Conservation (phyloP, 2,797 vertebrate genomes). For the Sphaeramia orbicularis region DNA sequence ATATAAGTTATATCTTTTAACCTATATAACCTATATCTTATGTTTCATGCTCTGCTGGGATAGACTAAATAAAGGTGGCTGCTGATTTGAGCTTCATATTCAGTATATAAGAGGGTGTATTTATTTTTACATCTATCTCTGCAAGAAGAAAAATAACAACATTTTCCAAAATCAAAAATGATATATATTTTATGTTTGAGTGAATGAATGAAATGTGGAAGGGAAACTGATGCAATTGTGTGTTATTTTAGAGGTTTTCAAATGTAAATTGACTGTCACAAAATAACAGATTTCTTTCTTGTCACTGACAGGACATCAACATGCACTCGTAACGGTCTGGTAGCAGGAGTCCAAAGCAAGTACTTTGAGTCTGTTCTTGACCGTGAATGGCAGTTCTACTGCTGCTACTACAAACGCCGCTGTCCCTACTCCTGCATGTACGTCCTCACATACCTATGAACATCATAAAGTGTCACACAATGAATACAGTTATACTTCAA, state of each 20-base stretch:
- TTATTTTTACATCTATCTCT: no score
- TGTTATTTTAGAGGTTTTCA: background rate
- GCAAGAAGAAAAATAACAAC: no score
- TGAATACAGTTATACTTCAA: no score
- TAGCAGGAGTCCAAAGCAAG: slow-evolving; percentile 95
- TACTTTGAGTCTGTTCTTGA: slow-evolving; percentile 96
- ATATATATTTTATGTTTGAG: background rate
- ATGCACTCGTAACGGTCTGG: slow-evolving; percentile 95
- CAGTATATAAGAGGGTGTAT: no score
- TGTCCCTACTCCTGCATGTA: slow-evolving; percentile 97
- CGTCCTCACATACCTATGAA: slow-evolving; percentile 58
- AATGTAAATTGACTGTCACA: background rate
- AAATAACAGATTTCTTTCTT: background rate
- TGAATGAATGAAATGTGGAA: background rate
- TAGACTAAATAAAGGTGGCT: no score
- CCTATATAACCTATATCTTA: no score
- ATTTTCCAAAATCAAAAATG: no score
- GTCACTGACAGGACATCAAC: slow-evolving; percentile 90
- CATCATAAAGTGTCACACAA: background rate
- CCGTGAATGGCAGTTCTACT: slow-evolving; percentile 98
- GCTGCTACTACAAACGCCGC: slow-evolving; percentile 92
- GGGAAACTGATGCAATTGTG: background rate
- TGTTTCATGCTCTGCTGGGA: no score
- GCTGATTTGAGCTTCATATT: no score
- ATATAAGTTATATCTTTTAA: no score